These are phyloP conservation scores for Archaeoteleia sp. DNA, from an alignment of 2,888 invertebrate genomes.

Conservation along the genomic window DNA sequence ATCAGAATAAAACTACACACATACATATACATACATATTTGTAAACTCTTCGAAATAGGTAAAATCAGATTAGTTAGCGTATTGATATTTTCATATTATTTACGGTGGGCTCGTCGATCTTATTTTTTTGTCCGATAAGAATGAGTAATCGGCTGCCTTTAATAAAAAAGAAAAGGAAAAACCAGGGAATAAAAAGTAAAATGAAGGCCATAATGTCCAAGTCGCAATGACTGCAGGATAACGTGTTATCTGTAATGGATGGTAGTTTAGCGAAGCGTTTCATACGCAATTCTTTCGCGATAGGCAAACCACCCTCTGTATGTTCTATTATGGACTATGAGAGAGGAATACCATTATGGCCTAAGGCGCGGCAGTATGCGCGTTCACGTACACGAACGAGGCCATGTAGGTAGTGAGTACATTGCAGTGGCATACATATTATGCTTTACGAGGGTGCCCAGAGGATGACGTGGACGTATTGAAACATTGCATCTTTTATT, in stretches of 20 bases:
- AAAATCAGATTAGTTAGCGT: too few relatives aligned
- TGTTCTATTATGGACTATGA: slow-evolving; percentile 22
- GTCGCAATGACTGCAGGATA: slow-evolving; percentile 27
- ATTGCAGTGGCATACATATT: slow-evolving; percentile 35
- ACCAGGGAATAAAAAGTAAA: slow-evolving; percentile 9
- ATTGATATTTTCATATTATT: slow-evolving; percentile 3
- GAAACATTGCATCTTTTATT: slow-evolving; percentile 14
- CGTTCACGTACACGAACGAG: slow-evolving; percentile 18
- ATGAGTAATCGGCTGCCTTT: slow-evolving; percentile 1
- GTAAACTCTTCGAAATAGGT: too few relatives aligned
- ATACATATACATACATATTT: too few relatives aligned
- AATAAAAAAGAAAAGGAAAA: slow-evolving; percentile 10
- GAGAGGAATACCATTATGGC: slow-evolving; percentile 27
- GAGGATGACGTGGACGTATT: slow-evolving; percentile 23
- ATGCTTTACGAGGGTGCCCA: slow-evolving; percentile 26
- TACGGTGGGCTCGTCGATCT: neutral
- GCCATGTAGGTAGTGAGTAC: slow-evolving; percentile 12
- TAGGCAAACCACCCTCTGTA: slow-evolving; percentile 37
- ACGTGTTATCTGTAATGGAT: slow-evolving; percentile 51
- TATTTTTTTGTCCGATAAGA: neutral
- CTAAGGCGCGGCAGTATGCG: slow-evolving; percentile 21
- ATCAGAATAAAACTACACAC: too few relatives aligned
- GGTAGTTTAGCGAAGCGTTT: slow-evolving; percentile 46
- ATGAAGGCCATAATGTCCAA: slow-evolving; percentile 16
- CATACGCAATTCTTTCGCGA: slow-evolving; percentile 52